Evolutionary conservation across 2,888 invertebrate genomes (phyloP).

Genomic region (Drosophila merina): DNA sequence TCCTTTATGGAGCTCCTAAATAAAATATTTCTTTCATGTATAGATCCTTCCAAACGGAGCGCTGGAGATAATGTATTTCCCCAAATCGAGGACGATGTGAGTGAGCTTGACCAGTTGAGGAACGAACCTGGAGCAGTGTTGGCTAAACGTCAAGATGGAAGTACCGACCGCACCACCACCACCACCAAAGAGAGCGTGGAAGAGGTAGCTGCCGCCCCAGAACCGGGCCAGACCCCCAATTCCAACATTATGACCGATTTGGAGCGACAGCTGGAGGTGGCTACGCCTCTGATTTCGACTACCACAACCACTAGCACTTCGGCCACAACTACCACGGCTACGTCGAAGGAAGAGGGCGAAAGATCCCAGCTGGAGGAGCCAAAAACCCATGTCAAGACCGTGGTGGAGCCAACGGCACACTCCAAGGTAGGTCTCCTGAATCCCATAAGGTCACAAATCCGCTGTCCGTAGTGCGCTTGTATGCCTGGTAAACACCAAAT

Average conservation of each 20-base stretch:
- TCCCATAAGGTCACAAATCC: background rate
- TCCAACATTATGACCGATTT: slow-evolving; percentile 76
- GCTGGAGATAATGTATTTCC: slow-evolving; percentile 50
- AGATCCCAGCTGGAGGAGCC: slow-evolving; percentile 70
- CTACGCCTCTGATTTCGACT: slow-evolving; percentile 73
- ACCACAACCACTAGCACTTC: slow-evolving; percentile 64
- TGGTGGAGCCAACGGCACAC: slow-evolving; percentile 54
- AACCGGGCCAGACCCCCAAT: slow-evolving; percentile 39
- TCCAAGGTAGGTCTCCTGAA: slow-evolving; percentile 62
- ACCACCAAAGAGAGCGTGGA: slow-evolving; percentile 64
- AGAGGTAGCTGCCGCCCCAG: slow-evolving; percentile 59
- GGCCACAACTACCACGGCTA: slow-evolving; percentile 67
- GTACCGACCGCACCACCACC: slow-evolving; percentile 60
- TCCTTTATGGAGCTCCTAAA: no score
- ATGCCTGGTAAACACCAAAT: slow-evolving; percentile 63
- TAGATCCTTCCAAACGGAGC: slow-evolving; percentile 54
- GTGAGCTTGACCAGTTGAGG: slow-evolving; percentile 84
- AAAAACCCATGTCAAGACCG: slow-evolving; percentile 56
- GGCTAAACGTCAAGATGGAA: slow-evolving; percentile 56
- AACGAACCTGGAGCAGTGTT: slow-evolving; percentile 38
- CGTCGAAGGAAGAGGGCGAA: slow-evolving; percentile 68
- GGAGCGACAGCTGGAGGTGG: slow-evolving; percentile 81
- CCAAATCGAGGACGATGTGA: slow-evolving; percentile 85
- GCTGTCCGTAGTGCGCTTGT: slow-evolving; percentile 5
- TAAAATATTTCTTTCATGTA: no score